Conservation (phyloP, 2,888 invertebrate genomes). For the Plagodis pulveraria region DNA sequence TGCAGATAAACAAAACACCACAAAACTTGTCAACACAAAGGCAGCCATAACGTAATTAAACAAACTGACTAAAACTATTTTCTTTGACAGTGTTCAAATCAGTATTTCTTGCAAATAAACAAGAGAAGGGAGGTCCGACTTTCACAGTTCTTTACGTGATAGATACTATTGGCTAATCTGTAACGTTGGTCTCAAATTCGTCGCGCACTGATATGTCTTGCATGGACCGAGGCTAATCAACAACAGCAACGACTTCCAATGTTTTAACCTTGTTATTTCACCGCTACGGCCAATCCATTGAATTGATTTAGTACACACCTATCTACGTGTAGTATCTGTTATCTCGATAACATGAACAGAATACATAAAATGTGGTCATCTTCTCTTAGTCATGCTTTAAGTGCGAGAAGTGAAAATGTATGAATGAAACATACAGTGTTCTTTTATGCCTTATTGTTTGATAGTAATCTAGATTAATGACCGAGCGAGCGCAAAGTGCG, state of each 20-base stretch:
- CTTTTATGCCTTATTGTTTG: too few species aligned
- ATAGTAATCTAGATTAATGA: too few species aligned
- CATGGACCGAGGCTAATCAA: background rate
- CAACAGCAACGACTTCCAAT: background rate
- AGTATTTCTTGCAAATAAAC: too few species aligned
- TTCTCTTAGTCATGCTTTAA: too few species aligned
- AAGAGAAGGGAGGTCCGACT: too few species aligned
- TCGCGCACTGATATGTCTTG: slow-evolving; percentile 1
- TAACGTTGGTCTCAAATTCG: background rate
- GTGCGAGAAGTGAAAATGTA: too few species aligned
- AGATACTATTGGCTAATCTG: background rate
- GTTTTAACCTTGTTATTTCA: background rate
- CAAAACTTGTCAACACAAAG: slow-evolving; percentile 6
- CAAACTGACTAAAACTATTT: too few species aligned
- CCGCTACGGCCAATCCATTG: background rate
- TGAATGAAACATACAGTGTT: too few species aligned
- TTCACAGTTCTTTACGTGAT: too few species aligned
- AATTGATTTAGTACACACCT: background rate
- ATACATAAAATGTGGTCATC: background rate
- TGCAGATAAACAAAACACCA: background rate
- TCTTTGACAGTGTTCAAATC: too few species aligned
- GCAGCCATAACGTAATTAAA: background rate
- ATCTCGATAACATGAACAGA: background rate
- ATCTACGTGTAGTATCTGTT: background rate
- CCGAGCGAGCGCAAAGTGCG: too few species aligned